Conservation (phyloP, 2,888 invertebrate species). For the Byasa hedistus region DNA sequence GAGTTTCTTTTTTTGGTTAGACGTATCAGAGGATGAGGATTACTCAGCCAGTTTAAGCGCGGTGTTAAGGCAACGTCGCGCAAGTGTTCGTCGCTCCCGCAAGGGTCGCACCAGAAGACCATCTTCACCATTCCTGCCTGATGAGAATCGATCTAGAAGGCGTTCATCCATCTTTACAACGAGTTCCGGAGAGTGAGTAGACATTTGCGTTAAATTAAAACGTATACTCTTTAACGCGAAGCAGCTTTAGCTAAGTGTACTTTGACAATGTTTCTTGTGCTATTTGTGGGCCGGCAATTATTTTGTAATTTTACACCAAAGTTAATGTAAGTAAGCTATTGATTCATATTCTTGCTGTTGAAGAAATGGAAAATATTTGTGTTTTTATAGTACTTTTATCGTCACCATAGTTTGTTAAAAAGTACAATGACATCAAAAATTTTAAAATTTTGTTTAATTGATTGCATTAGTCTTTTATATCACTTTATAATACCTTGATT, state of each 20-base stretch:
- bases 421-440: too few relatives aligned
- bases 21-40: conserved; percentile 88
- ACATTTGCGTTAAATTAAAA: background rate
- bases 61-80: conserved; percentile 87
- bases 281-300: too few relatives aligned
- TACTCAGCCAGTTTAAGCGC: conserved; percentile 92
- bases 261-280: too few relatives aligned
- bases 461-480: background rate
- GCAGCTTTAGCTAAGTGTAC: too few relatives aligned
- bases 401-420: too few relatives aligned
- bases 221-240: too few relatives aligned
- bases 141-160: conserved; percentile 60
- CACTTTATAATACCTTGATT: background rate
- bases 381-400: too few relatives aligned
- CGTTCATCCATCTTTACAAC: conserved; percentile 85
- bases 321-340: too few relatives aligned
- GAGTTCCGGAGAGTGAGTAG: conserved; percentile 90
- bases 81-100: conserved; percentile 85
- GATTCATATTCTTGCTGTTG: too few relatives aligned
- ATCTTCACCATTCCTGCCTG: conserved; percentile 77
- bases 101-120: conserved; percentile 82
- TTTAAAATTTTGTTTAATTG: too few relatives aligned
- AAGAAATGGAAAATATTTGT: too few relatives aligned
- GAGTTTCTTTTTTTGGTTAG: conserved; percentile 42
- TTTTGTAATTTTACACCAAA: too few relatives aligned